phyloP scores from a whole-genome alignment of 2,797 vertebrate species.

The Perodicticus potto region DNA sequence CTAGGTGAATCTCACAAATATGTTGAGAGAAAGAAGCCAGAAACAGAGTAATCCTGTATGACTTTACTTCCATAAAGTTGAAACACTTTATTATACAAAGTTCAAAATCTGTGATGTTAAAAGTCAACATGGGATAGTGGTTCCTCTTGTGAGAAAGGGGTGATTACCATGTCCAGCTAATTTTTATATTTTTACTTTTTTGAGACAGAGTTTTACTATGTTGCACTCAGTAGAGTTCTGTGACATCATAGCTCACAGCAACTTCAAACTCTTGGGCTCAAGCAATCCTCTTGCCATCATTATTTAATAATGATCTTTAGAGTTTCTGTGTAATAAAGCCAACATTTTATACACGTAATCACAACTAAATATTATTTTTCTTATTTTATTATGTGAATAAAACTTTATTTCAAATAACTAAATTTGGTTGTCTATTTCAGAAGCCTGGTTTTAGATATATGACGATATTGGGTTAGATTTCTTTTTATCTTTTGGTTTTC shows the following conservation, averaged over 20 bases:
- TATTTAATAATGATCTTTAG: conserved; percentile 13
- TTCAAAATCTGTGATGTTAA: neutral
- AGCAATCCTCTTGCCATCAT: neutral
- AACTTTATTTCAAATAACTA: conserved; percentile 44
- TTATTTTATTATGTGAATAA: neutral
- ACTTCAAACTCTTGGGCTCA: too few relatives aligned
- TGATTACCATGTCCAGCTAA: neutral
- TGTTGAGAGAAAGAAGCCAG: neutral
- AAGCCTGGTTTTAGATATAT: conserved; percentile 19
- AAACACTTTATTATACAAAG: neutral
- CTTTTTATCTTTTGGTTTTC: conserved; percentile 37
- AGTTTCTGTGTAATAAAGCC: neutral
- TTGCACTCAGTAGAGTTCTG: too few relatives aligned
- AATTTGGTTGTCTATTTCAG: conserved; percentile 27
- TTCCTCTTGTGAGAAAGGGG: neutral
- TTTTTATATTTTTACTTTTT: too few relatives aligned
- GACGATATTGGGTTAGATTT: conserved; percentile 7
- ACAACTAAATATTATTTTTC: neutral
- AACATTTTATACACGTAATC: neutral
- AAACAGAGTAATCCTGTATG: neutral
- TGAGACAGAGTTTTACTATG: too few relatives aligned
- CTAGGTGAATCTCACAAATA: neutral
- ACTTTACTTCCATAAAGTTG: neutral
- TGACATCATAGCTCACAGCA: too few relatives aligned
- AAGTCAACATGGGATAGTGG: neutral